Percentiles rank a stretch among this genome's conserved stretches.
Evolutionary conservation across 2,797 vertebrate species (phyloP).

Genomic region (Takifugu rubripes): DNA sequence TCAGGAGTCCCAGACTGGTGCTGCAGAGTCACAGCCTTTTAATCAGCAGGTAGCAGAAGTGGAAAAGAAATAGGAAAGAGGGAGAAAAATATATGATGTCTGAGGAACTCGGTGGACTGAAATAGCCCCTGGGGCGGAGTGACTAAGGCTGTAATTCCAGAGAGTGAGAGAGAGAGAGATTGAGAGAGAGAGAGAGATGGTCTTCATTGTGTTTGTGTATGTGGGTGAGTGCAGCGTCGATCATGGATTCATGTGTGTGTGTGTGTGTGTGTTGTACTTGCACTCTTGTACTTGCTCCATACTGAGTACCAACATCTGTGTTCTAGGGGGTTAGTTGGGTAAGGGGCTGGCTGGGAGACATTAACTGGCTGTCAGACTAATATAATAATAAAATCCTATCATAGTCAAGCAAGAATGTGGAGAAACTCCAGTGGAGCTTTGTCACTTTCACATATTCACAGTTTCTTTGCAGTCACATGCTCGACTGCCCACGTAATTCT

Average conservation of each 20-base stretch:
- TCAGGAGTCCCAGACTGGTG: no score
- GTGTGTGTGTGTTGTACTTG: conserved; percentile 6
- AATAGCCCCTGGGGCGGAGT: conserved; percentile 70
- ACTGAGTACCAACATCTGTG: no score
- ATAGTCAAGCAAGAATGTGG: background rate
- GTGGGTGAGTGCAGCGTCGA: conserved; percentile 12
- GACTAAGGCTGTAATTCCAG: conserved; percentile 77
- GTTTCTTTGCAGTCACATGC: conserved; percentile 23
- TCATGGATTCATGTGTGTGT: no score
- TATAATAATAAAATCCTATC: no score
- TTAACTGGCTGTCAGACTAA: no score
- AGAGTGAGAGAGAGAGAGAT: conserved; percentile 45
- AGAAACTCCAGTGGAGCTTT: conserved; percentile 7
- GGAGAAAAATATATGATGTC: conserved; percentile 35
- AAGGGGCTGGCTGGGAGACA: background rate
- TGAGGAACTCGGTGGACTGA: conserved; percentile 55
- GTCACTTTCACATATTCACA: background rate
- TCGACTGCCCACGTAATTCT: conserved; percentile 7
- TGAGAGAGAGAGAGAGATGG: conserved; percentile 22
- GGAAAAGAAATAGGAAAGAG: conserved; percentile 17
- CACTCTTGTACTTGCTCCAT: no score
- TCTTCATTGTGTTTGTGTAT: conserved; percentile 24
- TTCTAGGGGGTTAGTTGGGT: no score
- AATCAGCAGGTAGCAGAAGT: background rate
- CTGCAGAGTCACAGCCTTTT: no score